phyloP scores from a whole-genome alignment of 1,140 invertebrate genomes.

The Hycleus cichorii region DNA sequence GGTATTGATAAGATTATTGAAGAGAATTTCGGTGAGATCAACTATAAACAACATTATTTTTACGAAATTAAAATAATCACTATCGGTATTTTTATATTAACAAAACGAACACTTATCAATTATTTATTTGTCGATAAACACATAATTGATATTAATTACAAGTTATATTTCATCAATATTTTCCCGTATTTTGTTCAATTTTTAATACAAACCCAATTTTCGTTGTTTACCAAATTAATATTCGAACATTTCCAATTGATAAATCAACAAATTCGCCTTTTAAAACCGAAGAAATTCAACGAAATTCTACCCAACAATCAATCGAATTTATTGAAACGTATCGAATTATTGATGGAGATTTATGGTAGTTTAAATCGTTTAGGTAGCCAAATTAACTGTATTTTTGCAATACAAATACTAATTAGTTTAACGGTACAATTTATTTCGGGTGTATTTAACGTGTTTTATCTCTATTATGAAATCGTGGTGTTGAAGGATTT shows the following conservation, averaged over 20 bases:
- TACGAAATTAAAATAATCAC: constrained; percentile 4
- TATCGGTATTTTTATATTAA: not conserved
- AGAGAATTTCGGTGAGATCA: not conserved
- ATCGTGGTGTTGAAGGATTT: constrained; percentile 1
- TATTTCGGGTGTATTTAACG: constrained; percentile 4
- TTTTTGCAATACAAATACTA: constrained; percentile 17
- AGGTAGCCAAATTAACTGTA: constrained; percentile 9
- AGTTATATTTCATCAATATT: not conserved
- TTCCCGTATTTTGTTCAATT: constrained; percentile 8
- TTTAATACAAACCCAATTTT: constrained; percentile 11
- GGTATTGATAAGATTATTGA: not conserved
- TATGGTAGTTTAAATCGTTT: constrained; percentile 14
- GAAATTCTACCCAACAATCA: too few relatives aligned
- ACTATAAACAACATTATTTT: constrained; percentile 3
- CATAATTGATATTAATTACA: not conserved
- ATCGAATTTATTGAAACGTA: not conserved
- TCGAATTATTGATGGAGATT: constrained; percentile 14
- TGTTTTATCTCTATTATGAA: constrained; percentile 18
- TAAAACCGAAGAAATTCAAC: too few relatives aligned
- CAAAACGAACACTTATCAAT: not conserved
- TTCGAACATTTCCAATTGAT: constrained; percentile 9
- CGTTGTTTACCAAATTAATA: constrained; percentile 3
- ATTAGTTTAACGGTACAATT: constrained; percentile 12
- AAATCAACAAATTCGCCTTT: constrained; percentile 1
- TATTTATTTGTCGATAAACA: not conserved